A percentile compares a stretch with the other conserved stretches of the same genome.
These are phyloP conservation scores for Meta bourneti DNA, from an alignment of 2,888 invertebrate genomes.

Conservation along the genomic window DNA sequence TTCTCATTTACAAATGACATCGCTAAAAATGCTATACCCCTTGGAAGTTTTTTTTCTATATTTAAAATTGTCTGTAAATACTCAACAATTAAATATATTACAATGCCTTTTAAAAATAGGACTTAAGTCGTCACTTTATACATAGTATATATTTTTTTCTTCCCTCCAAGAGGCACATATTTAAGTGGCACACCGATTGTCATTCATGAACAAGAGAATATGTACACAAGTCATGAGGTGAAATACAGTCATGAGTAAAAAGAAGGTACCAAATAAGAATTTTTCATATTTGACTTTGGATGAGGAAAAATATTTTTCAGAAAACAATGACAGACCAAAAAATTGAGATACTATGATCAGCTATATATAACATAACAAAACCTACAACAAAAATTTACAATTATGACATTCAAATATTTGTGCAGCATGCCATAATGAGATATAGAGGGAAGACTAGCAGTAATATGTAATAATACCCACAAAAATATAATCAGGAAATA, in stretches of 20 bases:
- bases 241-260: conserved; percentile 26
- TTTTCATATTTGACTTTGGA: background rate
- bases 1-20: conserved; percentile 72
- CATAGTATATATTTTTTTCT: conserved; percentile 51
- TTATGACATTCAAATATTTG: conserved; percentile 66
- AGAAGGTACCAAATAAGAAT: conserved; percentile 30
- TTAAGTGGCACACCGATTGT: conserved; percentile 66
- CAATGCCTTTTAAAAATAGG: conserved; percentile 75
- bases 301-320: conserved; percentile 11
- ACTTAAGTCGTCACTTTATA: conserved; percentile 50
- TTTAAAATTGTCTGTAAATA: conserved; percentile 76
- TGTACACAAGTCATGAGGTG: conserved; percentile 46
- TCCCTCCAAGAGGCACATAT: conserved; percentile 50
- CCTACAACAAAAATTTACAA: conserved; percentile 60
- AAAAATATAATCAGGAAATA: conserved; percentile 36
- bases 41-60: conserved; percentile 72
- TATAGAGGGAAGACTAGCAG: conserved; percentile 59
- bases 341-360: background rate
- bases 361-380: conserved; percentile 35
- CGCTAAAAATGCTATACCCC: conserved; percentile 72
- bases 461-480: conserved; percentile 61
- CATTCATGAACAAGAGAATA: conserved; percentile 61
- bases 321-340: conserved; percentile 45
- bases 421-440: conserved; percentile 58
- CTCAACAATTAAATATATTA: conserved; percentile 75